phyloP scores from a whole-genome alignment of 2,888 invertebrate genomes.

The Baccha elongata region DNA sequence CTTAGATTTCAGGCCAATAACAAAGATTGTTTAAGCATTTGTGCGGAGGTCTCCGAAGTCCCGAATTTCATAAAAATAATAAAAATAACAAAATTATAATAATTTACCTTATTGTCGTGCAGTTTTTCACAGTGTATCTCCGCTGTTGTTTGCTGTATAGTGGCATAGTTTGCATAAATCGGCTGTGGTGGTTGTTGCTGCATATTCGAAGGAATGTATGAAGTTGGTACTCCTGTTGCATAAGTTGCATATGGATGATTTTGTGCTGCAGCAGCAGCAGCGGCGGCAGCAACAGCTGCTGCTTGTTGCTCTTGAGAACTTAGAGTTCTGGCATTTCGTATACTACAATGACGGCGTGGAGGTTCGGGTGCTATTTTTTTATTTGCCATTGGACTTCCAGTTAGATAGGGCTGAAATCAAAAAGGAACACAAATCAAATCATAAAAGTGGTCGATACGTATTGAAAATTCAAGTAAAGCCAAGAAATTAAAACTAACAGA shows the following conservation, averaged over 20 bases:
- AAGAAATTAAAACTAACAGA: slow-evolving; percentile 74
- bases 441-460: background rate
- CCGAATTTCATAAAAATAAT: no score
- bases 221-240: slow-evolving; percentile 67
- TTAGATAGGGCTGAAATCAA: slow-evolving; percentile 83
- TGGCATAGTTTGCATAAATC: slow-evolving; percentile 82
- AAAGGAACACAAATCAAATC: background rate
- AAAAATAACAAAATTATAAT: no score
- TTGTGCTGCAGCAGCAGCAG: slow-evolving; percentile 71
- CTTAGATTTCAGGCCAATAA: no score
- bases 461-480: no score
- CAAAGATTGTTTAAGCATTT: no score
- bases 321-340: slow-evolving; percentile 80
- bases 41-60: no score
- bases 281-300: slow-evolving; percentile 64
- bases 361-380: slow-evolving; percentile 92
- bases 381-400: slow-evolving; percentile 88
- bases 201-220: slow-evolving; percentile 76
- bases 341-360: slow-evolving; percentile 88
- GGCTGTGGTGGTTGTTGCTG: slow-evolving; percentile 79
- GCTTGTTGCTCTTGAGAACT: slow-evolving; percentile 74
- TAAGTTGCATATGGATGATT: slow-evolving; percentile 75
- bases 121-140: slow-evolving; percentile 84
- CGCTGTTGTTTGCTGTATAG: slow-evolving; percentile 85
- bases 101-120: slow-evolving; percentile 81